Conservation (phyloP, 2,888 invertebrate genomes). For the Drosophila demipolita region DNA sequence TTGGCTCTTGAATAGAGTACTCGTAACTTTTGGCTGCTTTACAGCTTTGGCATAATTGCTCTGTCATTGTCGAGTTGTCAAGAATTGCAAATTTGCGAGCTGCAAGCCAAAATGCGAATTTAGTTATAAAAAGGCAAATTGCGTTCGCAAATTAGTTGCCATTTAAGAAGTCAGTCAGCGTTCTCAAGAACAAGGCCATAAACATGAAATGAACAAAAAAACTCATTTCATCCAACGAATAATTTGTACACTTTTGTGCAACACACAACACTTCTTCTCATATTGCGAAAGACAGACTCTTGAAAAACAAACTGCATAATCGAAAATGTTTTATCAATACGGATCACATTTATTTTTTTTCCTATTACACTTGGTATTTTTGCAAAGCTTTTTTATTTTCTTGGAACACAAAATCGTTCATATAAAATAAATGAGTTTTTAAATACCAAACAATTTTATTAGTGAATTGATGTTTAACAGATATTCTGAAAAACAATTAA, state of each 20-base stretch:
- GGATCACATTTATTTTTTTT: not conserved
- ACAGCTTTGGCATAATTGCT: constrained; percentile 75
- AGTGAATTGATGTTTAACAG: not conserved
- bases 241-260: constrained; percentile 20
- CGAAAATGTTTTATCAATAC: not conserved
- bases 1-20: constrained; percentile 14
- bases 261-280: not conserved
- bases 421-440: not conserved
- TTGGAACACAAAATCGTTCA: not conserved
- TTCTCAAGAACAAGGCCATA: constrained; percentile 46
- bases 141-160: constrained; percentile 78
- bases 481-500: not conserved
- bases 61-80: constrained; percentile 72
- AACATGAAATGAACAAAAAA: constrained; percentile 34
- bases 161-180: constrained; percentile 68
- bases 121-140: constrained; percentile 79
- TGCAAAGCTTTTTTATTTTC: not conserved
- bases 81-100: constrained; percentile 51
- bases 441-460: not conserved
- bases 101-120: constrained; percentile 57
- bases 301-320: not conserved
- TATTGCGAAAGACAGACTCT: not conserved
- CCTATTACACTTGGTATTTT: not conserved
- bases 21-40: constrained; percentile 78
- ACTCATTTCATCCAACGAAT: constrained; percentile 21